These are phyloP conservation scores for Myotis planiceps DNA, from an alignment of 2,797 vertebrate species.

Conservation along the genomic window DNA sequence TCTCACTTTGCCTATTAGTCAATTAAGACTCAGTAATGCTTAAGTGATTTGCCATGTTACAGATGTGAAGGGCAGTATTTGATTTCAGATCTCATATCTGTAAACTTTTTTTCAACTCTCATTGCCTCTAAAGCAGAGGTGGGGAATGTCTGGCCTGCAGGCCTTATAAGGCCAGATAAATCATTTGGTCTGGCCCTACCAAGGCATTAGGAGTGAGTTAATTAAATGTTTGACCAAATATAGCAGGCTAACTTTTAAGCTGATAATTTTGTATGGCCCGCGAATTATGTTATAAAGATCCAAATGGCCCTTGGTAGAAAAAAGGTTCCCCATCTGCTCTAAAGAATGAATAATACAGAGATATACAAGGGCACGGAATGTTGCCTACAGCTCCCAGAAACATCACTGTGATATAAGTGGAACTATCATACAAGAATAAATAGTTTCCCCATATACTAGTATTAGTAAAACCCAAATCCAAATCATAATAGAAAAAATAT, in stretches of 20 bases:
- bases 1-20: not conserved
- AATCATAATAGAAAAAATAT: conserved; percentile 19
- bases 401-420: not conserved
- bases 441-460: not conserved
- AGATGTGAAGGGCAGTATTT: not conserved
- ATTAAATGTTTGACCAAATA: too few relatives aligned
- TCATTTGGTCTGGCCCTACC: too few relatives aligned
- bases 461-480: not conserved
- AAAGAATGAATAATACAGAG: not conserved
- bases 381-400: not conserved
- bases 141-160: too few relatives aligned
- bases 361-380: not conserved
- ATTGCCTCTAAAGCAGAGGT: not conserved
- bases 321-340: too few relatives aligned
- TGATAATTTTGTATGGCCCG: too few relatives aligned
- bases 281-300: too few relatives aligned
- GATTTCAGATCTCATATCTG: not conserved
- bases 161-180: too few relatives aligned
- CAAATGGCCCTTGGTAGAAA: too few relatives aligned
- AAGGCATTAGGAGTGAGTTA: too few relatives aligned
- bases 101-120: not conserved
- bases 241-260: too few relatives aligned
- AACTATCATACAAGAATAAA: not conserved
- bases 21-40: not conserved
- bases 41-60: conserved; percentile 1